phyloP scores from a whole-genome alignment of 2,797 vertebrate genomes.

The Gadopsis bispinosus region DNA sequence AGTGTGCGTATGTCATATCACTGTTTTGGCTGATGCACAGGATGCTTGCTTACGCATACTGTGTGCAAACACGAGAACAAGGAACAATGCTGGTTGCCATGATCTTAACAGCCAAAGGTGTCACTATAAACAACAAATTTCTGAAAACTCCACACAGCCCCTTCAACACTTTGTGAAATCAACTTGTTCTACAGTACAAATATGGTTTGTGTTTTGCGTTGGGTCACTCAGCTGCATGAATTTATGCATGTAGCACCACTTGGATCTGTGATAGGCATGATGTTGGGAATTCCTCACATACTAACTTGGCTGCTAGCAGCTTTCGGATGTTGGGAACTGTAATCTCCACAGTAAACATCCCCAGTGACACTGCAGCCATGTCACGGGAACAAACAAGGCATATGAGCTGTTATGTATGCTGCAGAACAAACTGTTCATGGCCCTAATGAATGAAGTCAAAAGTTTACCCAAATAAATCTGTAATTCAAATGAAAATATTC shows the following conservation, averaged over 20 bases:
- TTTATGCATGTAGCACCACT: background rate
- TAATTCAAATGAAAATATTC: constrained; percentile 49
- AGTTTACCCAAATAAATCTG: constrained; percentile 51
- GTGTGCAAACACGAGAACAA: too few species aligned
- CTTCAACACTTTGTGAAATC: background rate
- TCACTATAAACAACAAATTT: too few species aligned
- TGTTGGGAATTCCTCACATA: background rate
- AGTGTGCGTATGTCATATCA: too few species aligned
- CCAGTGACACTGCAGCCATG: background rate
- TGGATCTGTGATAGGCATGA: background rate
- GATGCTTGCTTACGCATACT: too few species aligned
- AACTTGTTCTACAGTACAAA: background rate
- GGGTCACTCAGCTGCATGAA: background rate
- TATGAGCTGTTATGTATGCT: background rate
- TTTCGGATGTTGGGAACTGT: background rate
- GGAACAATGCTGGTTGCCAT: too few species aligned
- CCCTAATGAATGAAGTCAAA: constrained; percentile 25
- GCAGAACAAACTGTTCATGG: constrained; percentile 3
- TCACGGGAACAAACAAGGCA: background rate
- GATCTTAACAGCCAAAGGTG: too few species aligned
- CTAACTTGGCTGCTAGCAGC: background rate
- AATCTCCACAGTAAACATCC: background rate
- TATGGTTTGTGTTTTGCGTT: background rate
- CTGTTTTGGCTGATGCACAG: too few species aligned
- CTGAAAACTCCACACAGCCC: too few species aligned